These are phyloP conservation scores for Hanleya hanleyi DNA, from an alignment of 2,888 invertebrate species.

Conservation along the genomic window DNA sequence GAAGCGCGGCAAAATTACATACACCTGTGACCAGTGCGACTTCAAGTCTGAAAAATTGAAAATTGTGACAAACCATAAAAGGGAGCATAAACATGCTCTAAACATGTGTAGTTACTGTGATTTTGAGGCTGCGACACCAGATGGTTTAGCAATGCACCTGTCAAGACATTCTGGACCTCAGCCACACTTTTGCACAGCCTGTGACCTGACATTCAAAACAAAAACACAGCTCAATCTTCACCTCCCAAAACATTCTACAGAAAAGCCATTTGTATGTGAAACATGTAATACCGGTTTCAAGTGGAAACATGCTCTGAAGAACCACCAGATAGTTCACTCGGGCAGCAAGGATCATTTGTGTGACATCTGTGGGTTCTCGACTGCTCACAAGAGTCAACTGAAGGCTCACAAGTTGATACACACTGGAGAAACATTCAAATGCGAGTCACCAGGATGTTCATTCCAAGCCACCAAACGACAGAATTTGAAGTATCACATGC, in stretches of 20 bases:
- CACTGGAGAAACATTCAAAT: slow-evolving; percentile 76
- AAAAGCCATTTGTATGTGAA: slow-evolving; percentile 76
- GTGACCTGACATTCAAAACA: slow-evolving; percentile 76
- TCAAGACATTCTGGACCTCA: slow-evolving; percentile 74
- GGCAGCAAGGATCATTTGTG: slow-evolving; percentile 78
- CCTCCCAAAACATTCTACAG: slow-evolving; percentile 77
- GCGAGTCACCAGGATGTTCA: slow-evolving; percentile 75
- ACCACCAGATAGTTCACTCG: slow-evolving; percentile 73
- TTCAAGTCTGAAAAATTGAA: slow-evolving; percentile 48
- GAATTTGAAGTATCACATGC: slow-evolving; percentile 77
- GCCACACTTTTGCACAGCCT: slow-evolving; percentile 77
- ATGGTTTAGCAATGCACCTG: slow-evolving; percentile 72
- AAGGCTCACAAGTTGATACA: slow-evolving; percentile 77
- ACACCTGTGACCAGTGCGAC: slow-evolving; percentile 53
- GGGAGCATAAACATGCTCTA: slow-evolving; percentile 55
- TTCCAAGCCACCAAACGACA: slow-evolving; percentile 76
- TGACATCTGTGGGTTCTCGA: slow-evolving; percentile 78
- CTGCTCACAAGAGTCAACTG: slow-evolving; percentile 77
- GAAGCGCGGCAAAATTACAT: slow-evolving; percentile 27
- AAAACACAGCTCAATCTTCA: slow-evolving; percentile 76
- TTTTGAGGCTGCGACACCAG: slow-evolving; percentile 58
- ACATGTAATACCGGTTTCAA: slow-evolving; percentile 77
- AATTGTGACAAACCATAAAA: slow-evolving; percentile 49
- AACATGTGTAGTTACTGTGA: slow-evolving; percentile 72
- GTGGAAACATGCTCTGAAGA: slow-evolving; percentile 78